Base-by-base conservation (phyloP, 2,797 vertebrate genomes). In the Scarus forsteni region DNA sequence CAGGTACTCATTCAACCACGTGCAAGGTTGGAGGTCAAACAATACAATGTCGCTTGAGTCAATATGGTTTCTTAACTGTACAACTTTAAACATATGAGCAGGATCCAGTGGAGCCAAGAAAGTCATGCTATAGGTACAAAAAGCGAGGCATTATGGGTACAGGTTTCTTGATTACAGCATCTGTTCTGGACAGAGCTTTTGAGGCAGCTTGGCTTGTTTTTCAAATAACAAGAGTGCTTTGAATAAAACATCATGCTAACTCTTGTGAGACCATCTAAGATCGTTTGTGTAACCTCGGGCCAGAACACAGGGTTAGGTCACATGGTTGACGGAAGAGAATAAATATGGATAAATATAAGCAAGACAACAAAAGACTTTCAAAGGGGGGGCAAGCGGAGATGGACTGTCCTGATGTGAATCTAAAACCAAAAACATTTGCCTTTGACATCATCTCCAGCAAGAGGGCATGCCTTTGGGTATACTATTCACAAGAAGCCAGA, bases 231-330 rank as follows among this genome's bases (percentile, higher is more conserved):
- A 10, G 9, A 39, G 38, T 39, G 38, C 45, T 70, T 51, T 48
- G 27, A 3, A 1, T 35, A 66, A 27, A 27, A 42, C 43, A 76
- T 60, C 57, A 80, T 55, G 67, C 58, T 62, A 62, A 52, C 16
- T 61, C 59, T 39, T 79, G 71, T 45, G 75, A 85, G 78, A 88
- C 81, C 80, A 86, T 27, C 2, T 27, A 27, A 27, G 27, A 27
- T 81, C 80, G 39, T 56, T 54, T 73, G 60, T 16, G 64, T 66
- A 81, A 87, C 90, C 87, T 89, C 81, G 81, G 88, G 77, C 88
- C 88, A 83, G 68, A 80, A 81, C 54, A 80, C 27, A 85, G 80
- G 55, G 85, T 88, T 88, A 85, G 83, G 84, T 88, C 85, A 89
- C 83, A 81, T 82, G 82, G 60, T 80, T 65, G 80, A 87, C 84